These are phyloP conservation scores for Solenopsis fugax DNA, from an alignment of 1,140 invertebrate genomes.

Conservation along the genomic window DNA sequence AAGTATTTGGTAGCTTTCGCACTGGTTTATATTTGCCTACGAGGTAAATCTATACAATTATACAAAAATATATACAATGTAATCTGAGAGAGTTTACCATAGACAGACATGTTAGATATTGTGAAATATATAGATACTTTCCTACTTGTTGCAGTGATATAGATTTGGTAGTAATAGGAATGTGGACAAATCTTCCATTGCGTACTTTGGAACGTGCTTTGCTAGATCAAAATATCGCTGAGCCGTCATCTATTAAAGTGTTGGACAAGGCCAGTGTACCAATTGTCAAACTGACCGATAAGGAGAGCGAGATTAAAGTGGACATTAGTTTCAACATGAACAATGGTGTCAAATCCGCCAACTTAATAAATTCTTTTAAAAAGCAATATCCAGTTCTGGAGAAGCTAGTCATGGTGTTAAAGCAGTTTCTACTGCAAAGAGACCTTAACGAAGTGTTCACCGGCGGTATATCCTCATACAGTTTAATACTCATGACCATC, in stretches of 20 bases:
- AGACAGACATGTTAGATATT: neutral
- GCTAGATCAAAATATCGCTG: constrained; percentile 95
- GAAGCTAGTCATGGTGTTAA: constrained; percentile 98
- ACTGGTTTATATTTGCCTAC: constrained; percentile 98
- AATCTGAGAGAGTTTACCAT: neutral
- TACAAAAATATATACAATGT: neutral
- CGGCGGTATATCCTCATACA: constrained; percentile 99
- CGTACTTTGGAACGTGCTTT: constrained; percentile 96
- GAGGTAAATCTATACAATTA: constrained; percentile 86
- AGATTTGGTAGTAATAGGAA: constrained; percentile 98
- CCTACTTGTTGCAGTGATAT: constrained; percentile 93
- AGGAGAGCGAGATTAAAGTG: constrained; percentile 96
- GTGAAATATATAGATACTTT: neutral
- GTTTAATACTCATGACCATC: constrained; percentile 99
- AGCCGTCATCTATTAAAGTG: constrained; percentile 96
- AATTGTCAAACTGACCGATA: constrained; percentile 99
- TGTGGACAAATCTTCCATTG: constrained; percentile 96
- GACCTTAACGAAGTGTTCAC: constrained; percentile 99
- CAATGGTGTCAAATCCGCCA: constrained; percentile 97
- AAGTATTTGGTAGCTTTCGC: constrained; percentile 98
- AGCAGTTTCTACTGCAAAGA: constrained; percentile 98
- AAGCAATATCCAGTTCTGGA: constrained; percentile 94
- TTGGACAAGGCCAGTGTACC: constrained; percentile 99
- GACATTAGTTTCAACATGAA: constrained; percentile 99
- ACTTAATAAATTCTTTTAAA: constrained; percentile 96